These are phyloP conservation scores for Drosophila willistoni DNA, from an alignment of 1,140 invertebrate species.

Conservation along the genomic window DNA sequence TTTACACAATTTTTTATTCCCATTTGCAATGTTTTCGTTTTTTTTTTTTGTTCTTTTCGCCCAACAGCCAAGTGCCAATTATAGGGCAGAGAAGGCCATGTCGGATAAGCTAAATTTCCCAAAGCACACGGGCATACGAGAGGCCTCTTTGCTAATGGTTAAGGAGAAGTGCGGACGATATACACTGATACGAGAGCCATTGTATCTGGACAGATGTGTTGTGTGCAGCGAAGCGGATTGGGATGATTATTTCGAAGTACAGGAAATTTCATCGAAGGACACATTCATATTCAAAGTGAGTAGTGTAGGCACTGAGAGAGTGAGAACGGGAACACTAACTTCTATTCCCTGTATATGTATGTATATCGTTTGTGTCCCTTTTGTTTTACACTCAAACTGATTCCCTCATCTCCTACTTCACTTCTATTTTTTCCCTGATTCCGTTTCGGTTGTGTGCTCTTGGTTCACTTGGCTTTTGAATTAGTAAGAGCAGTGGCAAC, in stretches of 20 bases:
- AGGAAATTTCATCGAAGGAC: constrained; percentile 96
- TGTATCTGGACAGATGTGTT: constrained; percentile 95
- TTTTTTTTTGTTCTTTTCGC: constrained; percentile 14
- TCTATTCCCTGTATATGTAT: constrained; percentile 2
- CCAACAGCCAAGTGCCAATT: constrained; percentile 85
- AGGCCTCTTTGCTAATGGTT: constrained; percentile 93
- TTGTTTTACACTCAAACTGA: constrained; percentile 52
- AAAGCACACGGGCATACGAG: constrained; percentile 89
- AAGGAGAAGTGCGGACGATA: constrained; percentile 95
- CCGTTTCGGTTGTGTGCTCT: constrained; percentile 41
- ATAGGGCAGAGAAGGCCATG: constrained; percentile 83
- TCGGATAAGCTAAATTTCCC: constrained; percentile 84
- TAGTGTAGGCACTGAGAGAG: constrained; percentile 29
- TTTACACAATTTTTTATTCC: constrained; percentile 70
- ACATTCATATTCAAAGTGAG: constrained; percentile 96
- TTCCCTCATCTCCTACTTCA: constrained; percentile 22
- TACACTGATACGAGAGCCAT: constrained; percentile 93
- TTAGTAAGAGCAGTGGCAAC: constrained; percentile 43
- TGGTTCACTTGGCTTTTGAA: constrained; percentile 75
- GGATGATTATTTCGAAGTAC: constrained; percentile 97
- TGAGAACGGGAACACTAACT: constrained; percentile 12
- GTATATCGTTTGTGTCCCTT: constrained; percentile 21
- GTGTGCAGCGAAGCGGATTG: constrained; percentile 93
- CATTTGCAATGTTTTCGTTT: constrained; percentile 15
- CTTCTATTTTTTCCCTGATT: constrained; percentile 15